Percentiles rank a stretch among this genome's conserved stretches.
These are phyloP conservation scores for Lamellibrachia satsuma DNA, from an alignment of 2,888 invertebrate genomes.

Conservation along the genomic window DNA sequence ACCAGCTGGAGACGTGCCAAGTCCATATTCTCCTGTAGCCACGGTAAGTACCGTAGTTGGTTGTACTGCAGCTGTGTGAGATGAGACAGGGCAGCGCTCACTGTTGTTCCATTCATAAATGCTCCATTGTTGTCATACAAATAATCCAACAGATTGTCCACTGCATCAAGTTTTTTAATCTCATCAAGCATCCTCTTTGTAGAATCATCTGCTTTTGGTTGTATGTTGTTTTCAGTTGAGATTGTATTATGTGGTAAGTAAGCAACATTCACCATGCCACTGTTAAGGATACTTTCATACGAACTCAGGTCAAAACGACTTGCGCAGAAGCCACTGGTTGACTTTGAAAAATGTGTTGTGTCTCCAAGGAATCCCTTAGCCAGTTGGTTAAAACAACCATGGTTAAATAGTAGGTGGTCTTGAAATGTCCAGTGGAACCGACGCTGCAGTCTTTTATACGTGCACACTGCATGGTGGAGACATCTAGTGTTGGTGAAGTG, in stretches of 20 bases:
- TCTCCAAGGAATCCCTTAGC: background rate
- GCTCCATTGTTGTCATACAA: background rate
- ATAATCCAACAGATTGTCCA: background rate
- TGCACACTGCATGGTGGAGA: background rate
- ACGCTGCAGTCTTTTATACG: background rate
- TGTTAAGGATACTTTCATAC: background rate
- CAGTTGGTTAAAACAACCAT: constrained; percentile 4
- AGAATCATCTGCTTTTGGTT: background rate
- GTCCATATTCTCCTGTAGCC: background rate
- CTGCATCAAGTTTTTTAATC: background rate
- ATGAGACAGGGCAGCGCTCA: background rate
- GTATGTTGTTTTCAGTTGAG: constrained; percentile 17
- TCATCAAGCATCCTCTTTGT: background rate
- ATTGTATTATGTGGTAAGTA: background rate
- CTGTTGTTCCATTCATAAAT: background rate
- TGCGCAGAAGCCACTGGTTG: background rate
- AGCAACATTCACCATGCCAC: background rate
- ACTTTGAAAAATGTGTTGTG: background rate
- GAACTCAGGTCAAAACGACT: background rate
- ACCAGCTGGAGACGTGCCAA: constrained; percentile 22
- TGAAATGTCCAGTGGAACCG: constrained; percentile 1
- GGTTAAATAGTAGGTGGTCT: background rate
- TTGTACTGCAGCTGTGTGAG: background rate
- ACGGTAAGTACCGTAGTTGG: background rate
- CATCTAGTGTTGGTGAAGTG: background rate